These are phyloP conservation scores for Leucophenga maculata DNA, from an alignment of 2,888 invertebrate species.

Conservation along the genomic window DNA sequence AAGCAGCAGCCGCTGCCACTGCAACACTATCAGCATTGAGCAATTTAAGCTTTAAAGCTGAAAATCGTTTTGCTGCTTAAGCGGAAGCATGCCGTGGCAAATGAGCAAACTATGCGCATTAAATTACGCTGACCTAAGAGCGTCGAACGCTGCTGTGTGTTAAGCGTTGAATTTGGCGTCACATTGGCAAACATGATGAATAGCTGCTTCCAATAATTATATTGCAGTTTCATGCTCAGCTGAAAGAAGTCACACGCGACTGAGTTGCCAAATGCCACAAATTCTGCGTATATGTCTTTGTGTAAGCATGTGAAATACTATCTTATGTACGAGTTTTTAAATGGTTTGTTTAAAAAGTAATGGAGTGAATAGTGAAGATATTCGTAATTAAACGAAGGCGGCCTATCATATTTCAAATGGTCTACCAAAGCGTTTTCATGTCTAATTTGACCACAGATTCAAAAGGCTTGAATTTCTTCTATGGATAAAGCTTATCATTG, in stretches of 20 bases:
- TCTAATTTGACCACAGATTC: too few species aligned
- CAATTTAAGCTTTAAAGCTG: too few species aligned
- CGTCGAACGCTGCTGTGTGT: background rate
- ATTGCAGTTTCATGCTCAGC: conserved; percentile 57
- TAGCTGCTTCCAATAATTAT: conserved; percentile 58
- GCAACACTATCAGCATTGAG: background rate
- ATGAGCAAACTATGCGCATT: background rate
- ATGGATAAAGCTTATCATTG: too few species aligned
- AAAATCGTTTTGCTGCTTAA: background rate
- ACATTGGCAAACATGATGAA: conserved; percentile 58
- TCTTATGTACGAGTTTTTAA: too few species aligned
- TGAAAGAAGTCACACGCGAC: conserved; percentile 58
- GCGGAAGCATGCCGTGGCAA: background rate
- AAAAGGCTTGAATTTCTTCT: too few species aligned
- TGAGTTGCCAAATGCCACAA: conserved; percentile 32
- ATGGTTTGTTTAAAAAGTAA: too few species aligned
- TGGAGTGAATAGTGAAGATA: too few species aligned
- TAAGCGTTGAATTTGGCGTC: conserved; percentile 34
- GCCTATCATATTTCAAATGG: too few species aligned
- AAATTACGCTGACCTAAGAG: conserved; percentile 9
- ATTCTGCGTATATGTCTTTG: background rate
- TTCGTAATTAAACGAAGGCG: too few species aligned
- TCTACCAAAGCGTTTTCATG: too few species aligned
- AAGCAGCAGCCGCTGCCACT: background rate
- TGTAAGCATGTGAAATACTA: too few species aligned